phyloP scores from a whole-genome alignment of 2,797 vertebrate species.

The Eupleurogrammus muticus region DNA sequence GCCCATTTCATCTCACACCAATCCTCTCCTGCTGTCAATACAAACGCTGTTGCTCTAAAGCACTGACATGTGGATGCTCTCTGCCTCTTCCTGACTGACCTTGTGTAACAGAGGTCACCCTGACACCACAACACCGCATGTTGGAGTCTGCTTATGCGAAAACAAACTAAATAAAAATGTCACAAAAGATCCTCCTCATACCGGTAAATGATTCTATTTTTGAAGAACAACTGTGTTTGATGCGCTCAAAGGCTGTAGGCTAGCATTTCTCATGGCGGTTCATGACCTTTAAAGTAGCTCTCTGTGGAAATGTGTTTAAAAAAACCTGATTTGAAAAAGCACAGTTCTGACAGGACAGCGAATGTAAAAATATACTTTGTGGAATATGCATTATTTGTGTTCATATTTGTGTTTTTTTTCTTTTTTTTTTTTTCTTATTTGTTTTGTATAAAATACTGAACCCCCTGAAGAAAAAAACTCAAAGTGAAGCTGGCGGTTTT shows the following conservation, averaged over 20 bases:
- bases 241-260: slow-evolving; percentile 5
- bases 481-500: slow-evolving; percentile 54
- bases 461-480: slow-evolving; percentile 48
- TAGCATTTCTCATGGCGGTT: not conserved
- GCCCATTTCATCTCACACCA: slow-evolving; percentile 1
- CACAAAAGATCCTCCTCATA: slow-evolving; percentile 1
- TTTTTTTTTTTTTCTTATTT: slow-evolving; percentile 5
- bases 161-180: not conserved
- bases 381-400: slow-evolving; percentile 47
- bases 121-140: not conserved
- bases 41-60: not conserved
- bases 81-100: slow-evolving; percentile 2
- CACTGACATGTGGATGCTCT: not conserved
- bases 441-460: slow-evolving; percentile 65
- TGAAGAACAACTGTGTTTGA: not conserved
- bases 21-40: slow-evolving; percentile 6
- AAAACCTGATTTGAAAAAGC: slow-evolving; percentile 17
- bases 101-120: not conserved
- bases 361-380: slow-evolving; percentile 75
- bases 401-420: slow-evolving; percentile 26
- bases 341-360: slow-evolving; percentile 34
- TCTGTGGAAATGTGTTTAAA: slow-evolving; percentile 26
- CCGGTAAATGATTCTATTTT: not conserved
- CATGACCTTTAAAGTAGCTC: not conserved
- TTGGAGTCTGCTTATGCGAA: not conserved